phyloP scores from a whole-genome alignment of 2,888 invertebrate species.

The Pimpla rufipes region DNA sequence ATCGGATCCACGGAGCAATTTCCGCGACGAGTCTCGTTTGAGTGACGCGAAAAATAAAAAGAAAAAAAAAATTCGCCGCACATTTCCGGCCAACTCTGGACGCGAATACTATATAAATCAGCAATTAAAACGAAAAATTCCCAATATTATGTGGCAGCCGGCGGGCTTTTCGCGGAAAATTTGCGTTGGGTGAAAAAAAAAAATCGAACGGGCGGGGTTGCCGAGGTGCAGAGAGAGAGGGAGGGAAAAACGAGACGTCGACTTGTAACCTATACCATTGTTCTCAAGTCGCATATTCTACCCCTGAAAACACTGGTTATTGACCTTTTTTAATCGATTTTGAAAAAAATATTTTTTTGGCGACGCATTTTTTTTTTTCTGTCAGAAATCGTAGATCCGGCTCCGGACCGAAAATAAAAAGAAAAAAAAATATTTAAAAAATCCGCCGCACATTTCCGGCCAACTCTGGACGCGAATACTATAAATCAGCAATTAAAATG shows the following conservation, averaged over 20 bases:
- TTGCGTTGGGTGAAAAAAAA: neutral
- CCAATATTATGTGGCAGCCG: constrained; percentile 23
- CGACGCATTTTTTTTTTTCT: too few species aligned
- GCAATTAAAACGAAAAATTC: constrained; percentile 37
- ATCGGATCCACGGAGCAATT: neutral
- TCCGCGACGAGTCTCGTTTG: neutral
- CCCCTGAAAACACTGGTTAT: too few species aligned
- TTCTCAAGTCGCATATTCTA: too few species aligned
- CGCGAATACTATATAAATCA: constrained; percentile 18
- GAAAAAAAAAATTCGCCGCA: neutral
- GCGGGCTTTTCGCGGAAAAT: constrained; percentile 13
- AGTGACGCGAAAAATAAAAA: too few species aligned
- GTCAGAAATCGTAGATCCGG: too few species aligned
- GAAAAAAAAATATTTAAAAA: too few species aligned
- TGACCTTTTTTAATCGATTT: too few species aligned
- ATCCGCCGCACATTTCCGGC: neutral
- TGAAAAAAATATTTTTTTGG: too few species aligned
- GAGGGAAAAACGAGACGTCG: constrained; percentile 1
- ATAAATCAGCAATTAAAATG: constrained; percentile 42
- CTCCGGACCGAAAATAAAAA: too few species aligned
- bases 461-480: too few species aligned
- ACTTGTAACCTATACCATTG: too few species aligned
- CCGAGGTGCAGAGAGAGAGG: neutral
- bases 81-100: neutral
- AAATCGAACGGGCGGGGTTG: neutral